These are phyloP conservation scores for Druon quercuslanigerum DNA, from an alignment of 1,140 invertebrate species.

Conservation along the genomic window DNA sequence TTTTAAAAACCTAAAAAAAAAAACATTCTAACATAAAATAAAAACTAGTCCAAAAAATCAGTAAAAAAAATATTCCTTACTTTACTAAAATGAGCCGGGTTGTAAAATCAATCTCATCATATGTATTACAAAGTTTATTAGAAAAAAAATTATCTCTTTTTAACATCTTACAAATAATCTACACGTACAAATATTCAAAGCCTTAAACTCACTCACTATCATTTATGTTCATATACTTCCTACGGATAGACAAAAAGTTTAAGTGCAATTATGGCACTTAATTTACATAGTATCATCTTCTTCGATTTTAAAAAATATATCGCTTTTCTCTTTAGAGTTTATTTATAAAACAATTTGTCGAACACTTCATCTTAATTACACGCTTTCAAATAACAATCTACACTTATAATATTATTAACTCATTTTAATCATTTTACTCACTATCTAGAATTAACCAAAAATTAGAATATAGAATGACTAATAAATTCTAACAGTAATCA, in stretches of 20 bases:
- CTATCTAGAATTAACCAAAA: no score
- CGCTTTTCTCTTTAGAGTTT: not conserved
- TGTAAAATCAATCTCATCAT: not conserved
- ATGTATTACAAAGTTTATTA: slow-evolving; percentile 16
- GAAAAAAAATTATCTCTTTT: slow-evolving; percentile 26
- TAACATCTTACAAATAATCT: slow-evolving; percentile 27
- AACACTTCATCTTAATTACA: not conserved
- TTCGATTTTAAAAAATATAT: slow-evolving; percentile 7
- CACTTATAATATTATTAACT: not conserved
- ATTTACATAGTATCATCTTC: not conserved
- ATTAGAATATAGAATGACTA: not conserved
- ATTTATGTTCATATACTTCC: not conserved
- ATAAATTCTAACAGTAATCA: not conserved
- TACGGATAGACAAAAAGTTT: not conserved
- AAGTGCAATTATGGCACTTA: slow-evolving; percentile 26
- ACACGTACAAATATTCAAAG: not conserved
- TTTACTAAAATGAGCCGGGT: slow-evolving; percentile 24
- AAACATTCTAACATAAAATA: no score
- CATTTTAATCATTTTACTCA: no score
- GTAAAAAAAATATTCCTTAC: no score
- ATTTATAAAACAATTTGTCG: no score
- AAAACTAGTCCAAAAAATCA: no score
- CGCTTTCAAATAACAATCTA: not conserved
- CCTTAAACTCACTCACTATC: slow-evolving; percentile 22
- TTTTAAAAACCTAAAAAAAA: no score